Evolutionary conservation across 2,113 vertebrate species (phyloP).

Genomic region (Erythrocercus mccallii): DNA sequence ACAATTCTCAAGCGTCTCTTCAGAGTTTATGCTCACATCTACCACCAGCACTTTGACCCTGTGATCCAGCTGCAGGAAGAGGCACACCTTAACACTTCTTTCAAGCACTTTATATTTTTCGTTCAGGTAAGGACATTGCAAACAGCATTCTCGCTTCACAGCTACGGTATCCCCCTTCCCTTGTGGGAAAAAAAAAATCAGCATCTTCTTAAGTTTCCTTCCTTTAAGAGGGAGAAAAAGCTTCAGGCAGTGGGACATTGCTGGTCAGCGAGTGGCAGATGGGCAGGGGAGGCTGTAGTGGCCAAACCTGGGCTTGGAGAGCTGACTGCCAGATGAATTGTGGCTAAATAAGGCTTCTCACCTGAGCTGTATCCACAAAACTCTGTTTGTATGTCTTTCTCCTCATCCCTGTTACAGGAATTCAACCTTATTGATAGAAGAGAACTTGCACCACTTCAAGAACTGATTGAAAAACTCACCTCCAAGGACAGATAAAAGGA

Average conservation of each 20-base stretch:
- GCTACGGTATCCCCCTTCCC: accelerated
- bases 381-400: neutral
- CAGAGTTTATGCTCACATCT: conserved; percentile 83
- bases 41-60: conserved; percentile 84
- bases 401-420: conserved; percentile 67
- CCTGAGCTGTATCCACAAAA: neutral
- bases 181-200: neutral
- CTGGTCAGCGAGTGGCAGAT: accelerated
- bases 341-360: neutral
- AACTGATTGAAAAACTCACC: conserved; percentile 89
- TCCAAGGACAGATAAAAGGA: conserved; percentile 87
- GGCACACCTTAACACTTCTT: conserved; percentile 84
- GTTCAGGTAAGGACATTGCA: conserved; percentile 71
- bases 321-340: neutral
- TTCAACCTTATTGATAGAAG: conserved; percentile 88
- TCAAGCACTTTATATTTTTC: conserved; percentile 88
- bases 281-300: neutral
- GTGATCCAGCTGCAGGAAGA: conserved; percentile 85
- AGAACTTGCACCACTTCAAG: conserved; percentile 87
- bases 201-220: neutral
- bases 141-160: neutral
- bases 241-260: accelerated
- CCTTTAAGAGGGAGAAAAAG: neutral
- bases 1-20: conserved; percentile 84
- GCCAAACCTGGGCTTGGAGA: neutral